These are phyloP conservation scores for Lycaon pictus DNA, from an alignment of 2,113 vertebrate genomes.

Conservation along the genomic window DNA sequence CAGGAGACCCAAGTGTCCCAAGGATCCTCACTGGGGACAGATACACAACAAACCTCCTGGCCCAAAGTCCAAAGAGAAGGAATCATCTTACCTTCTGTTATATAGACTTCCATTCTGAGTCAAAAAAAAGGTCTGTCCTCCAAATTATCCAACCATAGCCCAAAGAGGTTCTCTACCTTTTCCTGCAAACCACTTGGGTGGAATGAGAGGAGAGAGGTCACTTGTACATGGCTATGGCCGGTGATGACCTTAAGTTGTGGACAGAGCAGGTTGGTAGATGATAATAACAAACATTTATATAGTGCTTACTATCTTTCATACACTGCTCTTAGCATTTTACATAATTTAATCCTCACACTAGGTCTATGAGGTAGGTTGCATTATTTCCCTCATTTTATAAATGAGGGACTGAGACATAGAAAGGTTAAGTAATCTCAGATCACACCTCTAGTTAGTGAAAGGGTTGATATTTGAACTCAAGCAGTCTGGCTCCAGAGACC, in stretches of 20 bases:
- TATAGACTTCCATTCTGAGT: slow-evolving; percentile 54
- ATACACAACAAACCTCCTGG: slow-evolving; percentile 34
- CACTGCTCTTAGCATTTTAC: slow-evolving; percentile 22
- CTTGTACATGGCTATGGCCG: neutral
- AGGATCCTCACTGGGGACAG: slow-evolving; percentile 26
- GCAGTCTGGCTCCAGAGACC: neutral
- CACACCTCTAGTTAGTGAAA: slow-evolving; percentile 21
- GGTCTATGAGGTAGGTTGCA: slow-evolving; percentile 31
- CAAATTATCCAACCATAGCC: neutral
- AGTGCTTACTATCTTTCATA: slow-evolving; percentile 38
- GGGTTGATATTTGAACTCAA: slow-evolving; percentile 35
- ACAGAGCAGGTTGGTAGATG: neutral
- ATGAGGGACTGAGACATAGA: slow-evolving; percentile 47
- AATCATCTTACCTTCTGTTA: slow-evolving; percentile 51
- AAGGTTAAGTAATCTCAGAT: slow-evolving; percentile 16
- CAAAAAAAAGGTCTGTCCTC: slow-evolving; percentile 31
- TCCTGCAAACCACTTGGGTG: slow-evolving; percentile 31
- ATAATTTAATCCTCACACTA: slow-evolving; percentile 51
- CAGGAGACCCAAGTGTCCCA: slow-evolving; percentile 31
- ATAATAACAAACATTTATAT: slow-evolving; percentile 21
- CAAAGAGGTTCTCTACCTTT: slow-evolving; percentile 46
- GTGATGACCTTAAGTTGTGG: slow-evolving; percentile 29
- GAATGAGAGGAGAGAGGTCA: slow-evolving; percentile 66
- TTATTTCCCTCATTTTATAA: slow-evolving; percentile 64
- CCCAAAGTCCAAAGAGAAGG: slow-evolving; percentile 54